phyloP scores from a whole-genome alignment of 2,113 vertebrate genomes.

The Cynocephalus volans region DNA sequence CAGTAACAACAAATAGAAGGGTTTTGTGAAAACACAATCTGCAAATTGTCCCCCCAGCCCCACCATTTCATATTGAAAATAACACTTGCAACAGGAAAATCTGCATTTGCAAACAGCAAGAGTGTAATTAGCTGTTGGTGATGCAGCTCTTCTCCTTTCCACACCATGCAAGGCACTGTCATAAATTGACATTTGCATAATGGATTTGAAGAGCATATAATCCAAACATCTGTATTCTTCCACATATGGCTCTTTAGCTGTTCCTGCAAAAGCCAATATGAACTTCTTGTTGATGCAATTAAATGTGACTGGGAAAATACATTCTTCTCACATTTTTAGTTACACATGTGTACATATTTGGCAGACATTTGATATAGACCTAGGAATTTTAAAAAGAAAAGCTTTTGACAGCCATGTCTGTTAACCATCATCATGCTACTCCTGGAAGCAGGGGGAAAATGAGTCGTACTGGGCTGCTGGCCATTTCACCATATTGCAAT shows the following conservation, averaged over 20 bases:
- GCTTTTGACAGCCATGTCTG: slow-evolving; percentile 74
- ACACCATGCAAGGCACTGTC: background rate
- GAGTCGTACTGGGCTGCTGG: slow-evolving; percentile 43
- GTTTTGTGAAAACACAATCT: slow-evolving; percentile 1
- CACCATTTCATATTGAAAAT: slow-evolving; percentile 53
- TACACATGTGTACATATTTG: slow-evolving; percentile 70
- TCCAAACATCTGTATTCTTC: slow-evolving; percentile 65
- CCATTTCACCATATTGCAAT: slow-evolving; percentile 46
- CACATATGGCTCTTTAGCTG: slow-evolving; percentile 53
- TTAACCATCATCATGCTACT: slow-evolving; percentile 75
- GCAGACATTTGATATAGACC: slow-evolving; percentile 55
- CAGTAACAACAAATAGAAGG: slow-evolving; percentile 40
- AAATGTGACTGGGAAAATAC: slow-evolving; percentile 78
- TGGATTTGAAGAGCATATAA: slow-evolving; percentile 50
- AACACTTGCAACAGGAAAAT: slow-evolving; percentile 60
- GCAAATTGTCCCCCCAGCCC: background rate
- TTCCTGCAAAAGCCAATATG: slow-evolving; percentile 54
- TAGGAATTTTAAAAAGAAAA: slow-evolving; percentile 66
- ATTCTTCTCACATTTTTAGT: slow-evolving; percentile 74
- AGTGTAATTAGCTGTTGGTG: slow-evolving; percentile 11
- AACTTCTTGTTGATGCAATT: slow-evolving; percentile 65
- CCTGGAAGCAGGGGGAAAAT: slow-evolving; percentile 62
- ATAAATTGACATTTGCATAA: slow-evolving; percentile 56
- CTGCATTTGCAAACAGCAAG: slow-evolving; percentile 24
- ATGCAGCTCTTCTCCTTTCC: slow-evolving; percentile 17